These are phyloP conservation scores for Parasteatoda tepidariorum DNA, from an alignment of 1,140 invertebrate species.

Conservation along the genomic window DNA sequence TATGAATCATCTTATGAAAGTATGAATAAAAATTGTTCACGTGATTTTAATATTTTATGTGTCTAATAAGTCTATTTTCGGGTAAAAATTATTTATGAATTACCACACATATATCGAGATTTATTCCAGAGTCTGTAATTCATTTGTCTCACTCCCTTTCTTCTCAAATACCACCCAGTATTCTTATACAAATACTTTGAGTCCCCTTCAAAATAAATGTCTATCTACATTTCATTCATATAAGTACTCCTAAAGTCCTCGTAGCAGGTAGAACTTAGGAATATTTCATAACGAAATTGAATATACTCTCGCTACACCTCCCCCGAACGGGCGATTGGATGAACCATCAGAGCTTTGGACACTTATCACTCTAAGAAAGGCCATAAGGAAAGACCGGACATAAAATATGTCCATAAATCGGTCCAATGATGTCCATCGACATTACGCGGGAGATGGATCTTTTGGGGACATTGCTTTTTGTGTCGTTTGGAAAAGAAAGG, in stretches of 20 bases:
- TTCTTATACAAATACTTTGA: no score
- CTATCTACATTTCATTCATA: background rate
- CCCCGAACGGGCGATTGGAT: background rate
- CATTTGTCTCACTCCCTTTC: no score
- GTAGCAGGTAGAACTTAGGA: background rate
- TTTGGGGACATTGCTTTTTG: conserved; percentile 25
- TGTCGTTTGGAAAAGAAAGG: conserved; percentile 11
- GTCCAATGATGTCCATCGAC: conserved; percentile 33
- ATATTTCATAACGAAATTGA: conserved; percentile 16
- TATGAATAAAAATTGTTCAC: no score
- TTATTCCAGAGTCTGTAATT: no score
- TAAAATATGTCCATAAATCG: conserved; percentile 48
- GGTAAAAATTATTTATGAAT: no score
- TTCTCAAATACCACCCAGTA: no score
- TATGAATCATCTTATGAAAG: no score
- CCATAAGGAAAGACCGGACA: conserved; percentile 14
- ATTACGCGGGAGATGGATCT: conserved; percentile 20
- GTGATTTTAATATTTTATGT: no score
- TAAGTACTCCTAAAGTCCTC: background rate
- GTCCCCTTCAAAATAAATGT: background rate
- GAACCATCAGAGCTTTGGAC: background rate
- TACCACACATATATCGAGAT: no score
- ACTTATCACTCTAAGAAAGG: conserved; percentile 34
- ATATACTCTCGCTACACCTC: background rate
- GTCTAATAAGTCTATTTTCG: no score